Evolutionary conservation across 2,113 vertebrate species (phyloP).

Genomic region (Onychorhynchus coronatus): DNA sequence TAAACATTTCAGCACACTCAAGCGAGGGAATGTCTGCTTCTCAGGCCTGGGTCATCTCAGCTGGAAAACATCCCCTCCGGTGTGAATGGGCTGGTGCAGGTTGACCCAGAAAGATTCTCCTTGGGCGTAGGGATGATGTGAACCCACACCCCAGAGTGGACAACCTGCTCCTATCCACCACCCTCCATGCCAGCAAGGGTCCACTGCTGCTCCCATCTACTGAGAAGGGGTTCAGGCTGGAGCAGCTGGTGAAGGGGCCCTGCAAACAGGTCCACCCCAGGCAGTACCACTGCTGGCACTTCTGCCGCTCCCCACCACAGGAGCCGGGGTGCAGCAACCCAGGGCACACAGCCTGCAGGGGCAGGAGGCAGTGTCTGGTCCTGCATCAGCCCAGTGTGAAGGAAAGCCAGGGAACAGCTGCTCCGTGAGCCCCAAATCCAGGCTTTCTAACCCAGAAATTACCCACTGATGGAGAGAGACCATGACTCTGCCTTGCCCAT

Average conservation of each 20-base stretch:
- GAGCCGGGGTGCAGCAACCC: background rate
- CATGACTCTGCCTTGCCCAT: background rate
- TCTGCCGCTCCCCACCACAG: fast-evolving
- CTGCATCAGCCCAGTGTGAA: fast-evolving
- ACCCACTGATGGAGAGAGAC: background rate
- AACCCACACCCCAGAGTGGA: background rate
- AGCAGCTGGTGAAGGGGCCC: background rate
- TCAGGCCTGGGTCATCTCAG: background rate
- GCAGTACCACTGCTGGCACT: background rate
- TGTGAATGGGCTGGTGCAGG: background rate
- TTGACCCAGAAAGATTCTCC: background rate
- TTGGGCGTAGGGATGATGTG: background rate
- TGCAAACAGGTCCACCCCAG: fast-evolving
- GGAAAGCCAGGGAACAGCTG: background rate
- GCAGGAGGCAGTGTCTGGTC: fast-evolving
- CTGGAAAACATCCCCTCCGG: background rate
- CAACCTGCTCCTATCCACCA: background rate
- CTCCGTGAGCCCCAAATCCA: fast-evolving
- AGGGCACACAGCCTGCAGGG: background rate
- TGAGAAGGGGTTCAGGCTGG: background rate
- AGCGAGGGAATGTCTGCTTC: background rate
- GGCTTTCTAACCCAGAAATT: background rate
- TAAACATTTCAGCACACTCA: constrained; percentile 23
- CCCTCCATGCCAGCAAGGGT: background rate
- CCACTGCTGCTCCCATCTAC: background rate